Base-by-base conservation (phyloP, 2,888 invertebrate genomes). In the Mythimna ferrago region DNA sequence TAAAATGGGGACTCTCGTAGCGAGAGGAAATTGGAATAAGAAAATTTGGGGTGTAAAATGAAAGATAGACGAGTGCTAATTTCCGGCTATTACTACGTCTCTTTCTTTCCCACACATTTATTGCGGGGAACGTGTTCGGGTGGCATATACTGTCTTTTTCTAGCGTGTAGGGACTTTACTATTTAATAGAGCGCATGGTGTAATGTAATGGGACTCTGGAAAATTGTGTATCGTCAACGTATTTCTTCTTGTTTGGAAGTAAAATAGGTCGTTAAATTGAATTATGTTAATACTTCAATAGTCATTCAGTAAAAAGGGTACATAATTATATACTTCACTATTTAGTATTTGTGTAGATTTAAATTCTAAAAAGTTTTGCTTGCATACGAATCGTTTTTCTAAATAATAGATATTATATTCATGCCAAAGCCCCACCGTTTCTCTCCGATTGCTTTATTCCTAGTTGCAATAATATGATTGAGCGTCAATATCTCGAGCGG, bases 1-100 rank as follows among this genome's bases (percentile, higher is more conserved):
- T 89, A 87, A 92, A 92, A 93, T 92, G 89, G 87, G 84, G 82
- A 82, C 89, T 91, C 92, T 93, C 92, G 94, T 93, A 91, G 93
- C 91, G 87, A 94, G 92, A 94, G 96, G 97, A 97, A 97, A 97
- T 97, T 97, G 97, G 97, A 97, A 97, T 97, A 97, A 97, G 97
- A 97, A 97, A 97, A 97, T 97, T 97, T 97, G 97, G 97, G 97
- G 97, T 97, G 97, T 97, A 97, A 97, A 97, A 97, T 97, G 97
- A 97, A 97, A 97, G 97, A 97, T 97, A 97, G 97, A 97, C 97
- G 97, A 97, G 97, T 97, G 96, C 97, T 97, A 97, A 97, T 97
- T 97, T 97, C 97, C 97, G 97, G 97, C 94, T 94, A 95, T 95
- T 95, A 94, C 92, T 95, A 92, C 93, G 94, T 96, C 96, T 95